Conservation (phyloP, 2,113 vertebrate genomes). For the Neodontobutis hainanensis region DNA sequence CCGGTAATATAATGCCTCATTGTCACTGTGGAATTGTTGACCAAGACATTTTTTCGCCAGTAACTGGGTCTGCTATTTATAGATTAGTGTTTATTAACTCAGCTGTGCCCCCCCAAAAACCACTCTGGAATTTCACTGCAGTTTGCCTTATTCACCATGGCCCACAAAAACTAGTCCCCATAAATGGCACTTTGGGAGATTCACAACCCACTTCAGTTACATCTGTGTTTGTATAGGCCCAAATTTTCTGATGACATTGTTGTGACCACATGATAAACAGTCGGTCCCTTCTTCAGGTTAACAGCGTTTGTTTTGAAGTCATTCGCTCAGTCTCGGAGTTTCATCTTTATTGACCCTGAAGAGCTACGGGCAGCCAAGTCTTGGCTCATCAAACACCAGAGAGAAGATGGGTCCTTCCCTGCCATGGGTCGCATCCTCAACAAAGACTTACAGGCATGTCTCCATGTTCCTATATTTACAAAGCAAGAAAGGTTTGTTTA, state of each 20-base stretch:
- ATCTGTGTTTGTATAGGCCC: constrained; percentile 46
- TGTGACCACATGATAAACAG: not conserved
- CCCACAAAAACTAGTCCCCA: constrained; percentile 49
- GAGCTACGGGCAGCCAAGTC: constrained; percentile 87
- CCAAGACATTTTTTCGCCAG: constrained; percentile 41
- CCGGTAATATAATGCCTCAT: constrained; percentile 52
- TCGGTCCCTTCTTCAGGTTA: constrained; percentile 76
- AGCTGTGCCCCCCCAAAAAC: constrained; percentile 41
- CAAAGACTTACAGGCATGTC: constrained; percentile 90
- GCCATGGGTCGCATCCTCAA: constrained; percentile 91
- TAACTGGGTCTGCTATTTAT: constrained; percentile 67
- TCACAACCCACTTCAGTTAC: constrained; percentile 39
- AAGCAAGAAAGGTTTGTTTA: not conserved
- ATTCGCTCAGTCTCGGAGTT: constrained; percentile 91
- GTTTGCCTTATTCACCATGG: constrained; percentile 33
- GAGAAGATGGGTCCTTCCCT: constrained; percentile 88
- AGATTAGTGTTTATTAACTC: constrained; percentile 67
- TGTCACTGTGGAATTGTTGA: constrained; percentile 50
- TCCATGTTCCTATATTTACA: not conserved
- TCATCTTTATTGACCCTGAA: constrained; percentile 91
- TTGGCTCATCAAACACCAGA: constrained; percentile 91
- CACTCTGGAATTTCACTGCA: constrained; percentile 46
- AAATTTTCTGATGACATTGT: not conserved
- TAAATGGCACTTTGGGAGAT: constrained; percentile 54
- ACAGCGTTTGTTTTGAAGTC: constrained; percentile 95